Conservation (phyloP, 2,797 vertebrate genomes). For the Xerus rutilus region DNA sequence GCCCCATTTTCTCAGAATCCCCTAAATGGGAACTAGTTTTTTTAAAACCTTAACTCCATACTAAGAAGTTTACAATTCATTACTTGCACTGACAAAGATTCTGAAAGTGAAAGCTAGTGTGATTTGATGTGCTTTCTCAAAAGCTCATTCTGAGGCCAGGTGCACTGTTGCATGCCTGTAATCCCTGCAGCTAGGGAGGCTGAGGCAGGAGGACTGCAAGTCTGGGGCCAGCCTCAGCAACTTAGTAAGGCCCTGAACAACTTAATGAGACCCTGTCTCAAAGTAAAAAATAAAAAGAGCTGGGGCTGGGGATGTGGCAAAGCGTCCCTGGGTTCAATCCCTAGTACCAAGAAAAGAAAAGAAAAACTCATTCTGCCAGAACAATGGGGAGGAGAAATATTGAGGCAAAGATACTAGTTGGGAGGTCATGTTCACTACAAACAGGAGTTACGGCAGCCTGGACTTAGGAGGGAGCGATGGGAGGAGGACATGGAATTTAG, state of each 20-base stretch:
- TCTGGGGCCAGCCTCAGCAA: no score
- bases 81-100: neutral
- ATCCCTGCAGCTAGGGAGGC: no score
- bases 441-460: neutral
- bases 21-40: neutral
- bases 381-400: neutral
- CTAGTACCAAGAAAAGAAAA: no score
- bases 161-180: no score
- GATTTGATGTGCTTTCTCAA: neutral
- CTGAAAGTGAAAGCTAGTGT: neutral
- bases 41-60: neutral
- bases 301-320: no score
- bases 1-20: neutral
- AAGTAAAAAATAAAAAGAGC: no score
- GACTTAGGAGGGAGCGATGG: neutral
- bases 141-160: neutral
- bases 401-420: neutral
- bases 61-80: neutral
- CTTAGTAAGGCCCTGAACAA: no score
- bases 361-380: neutral
- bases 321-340: no score
- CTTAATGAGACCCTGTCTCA: no score
- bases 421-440: neutral
- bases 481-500: neutral
- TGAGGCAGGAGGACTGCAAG: no score